These are phyloP conservation scores for Phaethornis superciliosus DNA, from an alignment of 2,113 vertebrate genomes.

Conservation along the genomic window DNA sequence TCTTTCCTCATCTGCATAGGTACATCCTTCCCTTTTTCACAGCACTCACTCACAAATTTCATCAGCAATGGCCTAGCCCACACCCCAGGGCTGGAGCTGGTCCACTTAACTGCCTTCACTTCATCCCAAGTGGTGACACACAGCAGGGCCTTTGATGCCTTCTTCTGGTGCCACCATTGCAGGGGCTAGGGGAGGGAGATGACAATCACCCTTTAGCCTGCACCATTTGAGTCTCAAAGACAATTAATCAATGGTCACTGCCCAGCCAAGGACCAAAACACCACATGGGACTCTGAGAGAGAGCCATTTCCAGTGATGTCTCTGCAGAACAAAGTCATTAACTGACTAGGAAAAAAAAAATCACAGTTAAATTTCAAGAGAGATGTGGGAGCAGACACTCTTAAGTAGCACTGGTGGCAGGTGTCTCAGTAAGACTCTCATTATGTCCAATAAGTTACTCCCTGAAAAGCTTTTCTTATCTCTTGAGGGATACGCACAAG, in stretches of 20 bases:
- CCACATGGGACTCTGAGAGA: accelerated
- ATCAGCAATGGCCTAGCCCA: accelerated
- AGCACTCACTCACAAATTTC: not conserved
- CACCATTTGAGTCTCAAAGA: not conserved
- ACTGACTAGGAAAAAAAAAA: not conserved
- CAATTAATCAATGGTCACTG: not conserved
- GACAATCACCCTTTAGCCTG: not conserved
- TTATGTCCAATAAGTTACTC: slow-evolving; percentile 29
- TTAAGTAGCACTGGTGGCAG: not conserved
- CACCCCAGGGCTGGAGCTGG: accelerated
- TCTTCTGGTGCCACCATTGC: not conserved
- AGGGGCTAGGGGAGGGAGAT: not conserved
- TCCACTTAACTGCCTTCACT: not conserved
- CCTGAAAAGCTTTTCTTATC: slow-evolving; percentile 48
- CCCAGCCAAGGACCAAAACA: not conserved
- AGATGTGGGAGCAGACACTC: not conserved
- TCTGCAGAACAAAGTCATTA: not conserved
- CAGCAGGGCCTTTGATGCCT: not conserved
- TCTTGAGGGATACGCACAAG: not conserved
- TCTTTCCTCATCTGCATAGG: not conserved
- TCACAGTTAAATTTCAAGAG: slow-evolving; percentile 1
- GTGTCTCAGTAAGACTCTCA: slow-evolving; percentile 10
- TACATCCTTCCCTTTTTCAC: not conserved
- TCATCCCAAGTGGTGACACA: not conserved
- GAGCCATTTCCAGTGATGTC: not conserved